phyloP scores from a whole-genome alignment of 2,113 vertebrate species.

The Microtus montanus region DNA sequence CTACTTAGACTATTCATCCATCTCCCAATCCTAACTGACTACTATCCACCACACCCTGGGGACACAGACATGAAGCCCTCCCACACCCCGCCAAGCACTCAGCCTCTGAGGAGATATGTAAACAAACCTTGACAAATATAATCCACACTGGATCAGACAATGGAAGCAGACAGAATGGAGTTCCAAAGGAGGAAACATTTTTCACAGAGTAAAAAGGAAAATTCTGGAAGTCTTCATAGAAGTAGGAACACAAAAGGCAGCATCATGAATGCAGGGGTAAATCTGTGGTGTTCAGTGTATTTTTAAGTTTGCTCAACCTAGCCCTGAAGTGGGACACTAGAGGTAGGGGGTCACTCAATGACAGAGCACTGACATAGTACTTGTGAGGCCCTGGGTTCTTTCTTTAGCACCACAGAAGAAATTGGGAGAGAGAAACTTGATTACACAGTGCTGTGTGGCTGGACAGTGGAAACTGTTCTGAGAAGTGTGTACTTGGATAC shows the following conservation, averaged over 20 bases:
- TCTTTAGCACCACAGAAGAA: neutral
- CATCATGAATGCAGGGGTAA: neutral
- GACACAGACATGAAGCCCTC: neutral
- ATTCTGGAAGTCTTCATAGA: constrained; percentile 18
- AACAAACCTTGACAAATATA: constrained; percentile 17
- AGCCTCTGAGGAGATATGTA: neutral
- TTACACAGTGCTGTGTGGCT: neutral
- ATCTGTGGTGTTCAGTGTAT: neutral
- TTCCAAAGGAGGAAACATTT: neutral
- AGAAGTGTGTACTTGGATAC: neutral
- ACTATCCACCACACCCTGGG: neutral
- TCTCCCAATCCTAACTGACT: neutral
- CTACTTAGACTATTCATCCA: neutral
- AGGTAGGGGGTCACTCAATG: neutral
- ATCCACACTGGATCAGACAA: neutral
- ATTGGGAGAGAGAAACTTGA: neutral
- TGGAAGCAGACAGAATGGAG: neutral
- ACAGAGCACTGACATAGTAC: neutral
- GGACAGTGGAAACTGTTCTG: neutral
- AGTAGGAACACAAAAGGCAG: neutral
- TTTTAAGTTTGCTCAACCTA: neutral
- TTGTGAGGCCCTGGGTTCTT: neutral
- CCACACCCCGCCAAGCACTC: neutral
- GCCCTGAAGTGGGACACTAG: neutral
- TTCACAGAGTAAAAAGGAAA: constrained; percentile 38